Percentiles rank a stretch among this genome's conserved stretches.
These are phyloP conservation scores for Anhinga rufa DNA, from an alignment of 2,113 vertebrate species.

Conservation along the genomic window DNA sequence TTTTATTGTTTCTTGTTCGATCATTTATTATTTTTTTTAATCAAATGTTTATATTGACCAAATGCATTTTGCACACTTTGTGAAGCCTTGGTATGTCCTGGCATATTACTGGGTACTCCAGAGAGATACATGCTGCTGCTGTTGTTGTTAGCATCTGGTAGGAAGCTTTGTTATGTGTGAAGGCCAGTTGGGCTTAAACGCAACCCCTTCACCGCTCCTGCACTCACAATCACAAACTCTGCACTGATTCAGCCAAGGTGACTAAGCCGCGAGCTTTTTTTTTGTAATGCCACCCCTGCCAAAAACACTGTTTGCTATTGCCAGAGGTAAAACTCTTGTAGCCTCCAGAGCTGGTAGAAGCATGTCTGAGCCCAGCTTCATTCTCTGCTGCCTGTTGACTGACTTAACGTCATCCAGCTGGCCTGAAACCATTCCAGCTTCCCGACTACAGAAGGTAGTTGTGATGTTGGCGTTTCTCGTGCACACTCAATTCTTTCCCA, in stretches of 20 bases:
- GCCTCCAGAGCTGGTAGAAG: constrained; percentile 49
- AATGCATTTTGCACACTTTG: constrained; percentile 97
- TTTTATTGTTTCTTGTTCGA: constrained; percentile 73
- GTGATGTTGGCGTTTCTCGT: constrained; percentile 25
- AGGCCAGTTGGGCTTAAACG: constrained; percentile 34
- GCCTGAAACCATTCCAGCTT: constrained; percentile 51
- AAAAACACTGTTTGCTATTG: constrained; percentile 58
- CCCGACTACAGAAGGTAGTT: constrained; percentile 1
- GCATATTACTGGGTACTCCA: constrained; percentile 82
- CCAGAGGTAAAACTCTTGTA: constrained; percentile 49
- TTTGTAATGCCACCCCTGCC: constrained; percentile 67
- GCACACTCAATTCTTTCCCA: not conserved
- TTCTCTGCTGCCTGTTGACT: constrained; percentile 40
- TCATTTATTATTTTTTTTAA: constrained; percentile 60
- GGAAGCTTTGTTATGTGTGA: constrained; percentile 56
- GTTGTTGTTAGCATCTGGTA: constrained; percentile 64
- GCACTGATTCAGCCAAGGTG: constrained; percentile 54
- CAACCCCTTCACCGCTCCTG: constrained; percentile 67
- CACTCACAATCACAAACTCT: constrained; percentile 69
- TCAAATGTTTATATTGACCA: constrained; percentile 86
- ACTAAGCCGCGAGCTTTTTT: constrained; percentile 56
- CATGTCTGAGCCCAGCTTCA: constrained; percentile 49
- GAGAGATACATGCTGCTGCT: constrained; percentile 70
- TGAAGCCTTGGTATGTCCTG: constrained; percentile 86
- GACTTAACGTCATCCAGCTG: constrained; percentile 49